Evolutionary conservation across 2,113 vertebrate genomes (phyloP).

Genomic region (Pseudonaja textilis): DNA sequence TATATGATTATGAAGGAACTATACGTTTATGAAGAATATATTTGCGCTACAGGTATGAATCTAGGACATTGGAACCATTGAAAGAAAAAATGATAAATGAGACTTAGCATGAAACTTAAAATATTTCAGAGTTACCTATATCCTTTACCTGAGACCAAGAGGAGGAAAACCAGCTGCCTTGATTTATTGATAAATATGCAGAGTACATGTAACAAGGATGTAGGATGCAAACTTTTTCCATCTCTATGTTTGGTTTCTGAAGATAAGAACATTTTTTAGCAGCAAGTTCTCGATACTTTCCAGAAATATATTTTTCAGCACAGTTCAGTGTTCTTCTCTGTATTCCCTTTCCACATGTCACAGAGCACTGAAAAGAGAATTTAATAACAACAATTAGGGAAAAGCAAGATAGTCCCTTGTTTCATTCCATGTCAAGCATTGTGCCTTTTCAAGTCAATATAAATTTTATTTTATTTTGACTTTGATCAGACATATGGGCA

Average conservation of each 20-base stretch:
- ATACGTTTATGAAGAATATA: neutral
- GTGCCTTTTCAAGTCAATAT: neutral
- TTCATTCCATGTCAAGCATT: neutral
- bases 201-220: constrained; percentile 67
- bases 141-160: constrained; percentile 82
- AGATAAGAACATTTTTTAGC: constrained; percentile 78
- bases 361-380: constrained; percentile 75
- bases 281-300: constrained; percentile 79
- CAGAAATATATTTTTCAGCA: constrained; percentile 79
- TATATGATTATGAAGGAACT: neutral
- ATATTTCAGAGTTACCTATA: neutral
- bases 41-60: neutral
- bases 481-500: neutral
- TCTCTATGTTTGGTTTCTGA: constrained; percentile 70
- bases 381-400: neutral
- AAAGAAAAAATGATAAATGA: neutral
- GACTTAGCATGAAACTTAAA: neutral
- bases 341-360: constrained; percentile 76
- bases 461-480: neutral
- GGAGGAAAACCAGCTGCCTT: constrained; percentile 75
- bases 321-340: constrained; percentile 80
- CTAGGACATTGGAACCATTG: neutral
- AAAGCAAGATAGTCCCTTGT: neutral
- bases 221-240: constrained; percentile 71
- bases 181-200: constrained; percentile 9